phyloP scores from a whole-genome alignment of 2,113 vertebrate species.

The Tachysurus vachellii region DNA sequence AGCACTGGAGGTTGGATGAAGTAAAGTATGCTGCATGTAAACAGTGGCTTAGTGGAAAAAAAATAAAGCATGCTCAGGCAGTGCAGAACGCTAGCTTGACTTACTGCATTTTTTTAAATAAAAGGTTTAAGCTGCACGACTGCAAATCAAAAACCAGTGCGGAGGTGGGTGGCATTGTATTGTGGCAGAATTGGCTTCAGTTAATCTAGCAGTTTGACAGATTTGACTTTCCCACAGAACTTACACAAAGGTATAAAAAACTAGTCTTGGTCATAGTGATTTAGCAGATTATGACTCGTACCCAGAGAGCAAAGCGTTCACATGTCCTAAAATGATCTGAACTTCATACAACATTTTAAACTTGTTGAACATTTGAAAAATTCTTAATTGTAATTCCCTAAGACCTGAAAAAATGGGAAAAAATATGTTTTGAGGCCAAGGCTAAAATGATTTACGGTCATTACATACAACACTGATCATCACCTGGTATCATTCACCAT shows the following conservation, averaged over 20 bases:
- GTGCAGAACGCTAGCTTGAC: neutral
- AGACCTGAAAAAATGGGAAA: neutral
- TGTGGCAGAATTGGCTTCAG: neutral
- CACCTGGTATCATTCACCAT: too few relatives aligned
- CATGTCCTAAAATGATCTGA: neutral
- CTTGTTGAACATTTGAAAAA: too few relatives aligned
- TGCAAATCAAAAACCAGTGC: neutral
- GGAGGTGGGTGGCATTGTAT: neutral
- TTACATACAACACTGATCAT: too few relatives aligned
- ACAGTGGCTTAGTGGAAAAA: neutral
- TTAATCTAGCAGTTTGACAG: neutral
- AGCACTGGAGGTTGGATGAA: neutral
- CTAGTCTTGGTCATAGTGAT: neutral
- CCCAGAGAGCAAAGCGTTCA: neutral
- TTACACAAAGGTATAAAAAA: neutral
- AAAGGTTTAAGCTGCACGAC: neutral
- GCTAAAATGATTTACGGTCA: too few relatives aligned
- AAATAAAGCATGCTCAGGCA: neutral
- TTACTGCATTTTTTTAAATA: neutral
- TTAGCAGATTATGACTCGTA: neutral
- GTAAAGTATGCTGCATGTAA: neutral
- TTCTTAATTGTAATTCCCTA: neutral
- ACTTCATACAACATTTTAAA: neutral
- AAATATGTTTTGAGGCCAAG: too few relatives aligned
- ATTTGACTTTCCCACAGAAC: neutral